Evolutionary conservation across 2,797 vertebrate species (phyloP).

Genomic region (Eulemur rubriventer): DNA sequence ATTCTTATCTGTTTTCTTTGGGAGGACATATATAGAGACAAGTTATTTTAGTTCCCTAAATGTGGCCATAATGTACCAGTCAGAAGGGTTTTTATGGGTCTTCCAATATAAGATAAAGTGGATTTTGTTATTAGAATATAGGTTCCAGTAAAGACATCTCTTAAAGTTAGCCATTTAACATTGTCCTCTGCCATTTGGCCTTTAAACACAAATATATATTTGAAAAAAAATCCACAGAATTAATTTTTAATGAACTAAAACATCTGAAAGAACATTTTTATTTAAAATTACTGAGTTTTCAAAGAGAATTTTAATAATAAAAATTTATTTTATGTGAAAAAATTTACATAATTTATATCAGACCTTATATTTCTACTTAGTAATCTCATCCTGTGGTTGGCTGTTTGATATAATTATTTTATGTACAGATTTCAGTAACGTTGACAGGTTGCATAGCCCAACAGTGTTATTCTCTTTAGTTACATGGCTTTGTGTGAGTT

Average conservation of each 20-base stretch:
- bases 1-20: slow-evolving; percentile 42
- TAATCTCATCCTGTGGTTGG: background rate
- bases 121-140: slow-evolving; percentile 51
- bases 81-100: background rate
- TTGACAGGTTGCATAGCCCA: background rate
- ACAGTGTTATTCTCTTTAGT: background rate
- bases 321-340: background rate
- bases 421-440: background rate
- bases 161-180: background rate
- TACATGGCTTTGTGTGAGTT: background rate
- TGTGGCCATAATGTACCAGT: background rate
- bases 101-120: background rate
- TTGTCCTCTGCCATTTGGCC: background rate
- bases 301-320: background rate
- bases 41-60: slow-evolving; percentile 13
- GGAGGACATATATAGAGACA: background rate
- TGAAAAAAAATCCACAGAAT: background rate
- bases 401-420: background rate
- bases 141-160: background rate
- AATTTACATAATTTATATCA: background rate
- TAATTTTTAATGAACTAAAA: slow-evolving; percentile 22
- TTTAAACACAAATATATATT: background rate
- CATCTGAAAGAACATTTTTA: background rate
- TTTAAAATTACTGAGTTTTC: background rate
- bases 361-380: background rate